These are phyloP conservation scores for Threskiornis aethiopicus DNA, from an alignment of 2,797 vertebrate species.

Conservation along the genomic window DNA sequence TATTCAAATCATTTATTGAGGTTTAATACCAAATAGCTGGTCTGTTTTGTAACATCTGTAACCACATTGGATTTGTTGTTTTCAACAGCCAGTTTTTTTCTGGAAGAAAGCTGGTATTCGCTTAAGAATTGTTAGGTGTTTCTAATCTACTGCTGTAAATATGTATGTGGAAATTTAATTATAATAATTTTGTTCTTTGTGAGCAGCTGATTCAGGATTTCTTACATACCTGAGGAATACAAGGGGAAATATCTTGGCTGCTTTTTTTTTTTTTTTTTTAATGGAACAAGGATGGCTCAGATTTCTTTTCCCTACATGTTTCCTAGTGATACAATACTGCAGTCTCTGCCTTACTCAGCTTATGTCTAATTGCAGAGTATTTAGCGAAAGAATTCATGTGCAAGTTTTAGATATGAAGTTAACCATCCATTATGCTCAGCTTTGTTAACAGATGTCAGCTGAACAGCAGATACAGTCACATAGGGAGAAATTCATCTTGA, in stretches of 20 bases:
- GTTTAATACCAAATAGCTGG: not conserved
- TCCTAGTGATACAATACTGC: not conserved
- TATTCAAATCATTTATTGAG: not conserved
- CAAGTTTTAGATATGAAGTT: constrained; percentile 8
- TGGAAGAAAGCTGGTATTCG: not conserved
- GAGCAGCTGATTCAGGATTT: constrained; percentile 13
- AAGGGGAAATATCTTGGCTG: not conserved
- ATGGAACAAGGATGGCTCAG: not conserved
- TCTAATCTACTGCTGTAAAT: not conserved
- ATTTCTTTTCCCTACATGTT: not conserved
- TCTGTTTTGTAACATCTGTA: constrained; percentile 10
- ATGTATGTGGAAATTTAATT: not conserved
- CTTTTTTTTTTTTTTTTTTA: not conserved
- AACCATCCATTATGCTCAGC: not conserved
- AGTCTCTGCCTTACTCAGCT: constrained; percentile 33
- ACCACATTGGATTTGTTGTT: not conserved
- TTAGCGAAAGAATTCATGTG: constrained; percentile 4
- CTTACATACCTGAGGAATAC: not conserved
- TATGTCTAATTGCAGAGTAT: constrained; percentile 23
- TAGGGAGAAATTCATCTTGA: not conserved
- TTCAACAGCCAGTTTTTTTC: not conserved
- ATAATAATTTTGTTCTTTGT: not conserved
- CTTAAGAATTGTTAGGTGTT: not conserved
- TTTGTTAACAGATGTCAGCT: not conserved
- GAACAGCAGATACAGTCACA: not conserved